Conservation (phyloP, 2,888 invertebrate species). For the Spisula solida region DNA sequence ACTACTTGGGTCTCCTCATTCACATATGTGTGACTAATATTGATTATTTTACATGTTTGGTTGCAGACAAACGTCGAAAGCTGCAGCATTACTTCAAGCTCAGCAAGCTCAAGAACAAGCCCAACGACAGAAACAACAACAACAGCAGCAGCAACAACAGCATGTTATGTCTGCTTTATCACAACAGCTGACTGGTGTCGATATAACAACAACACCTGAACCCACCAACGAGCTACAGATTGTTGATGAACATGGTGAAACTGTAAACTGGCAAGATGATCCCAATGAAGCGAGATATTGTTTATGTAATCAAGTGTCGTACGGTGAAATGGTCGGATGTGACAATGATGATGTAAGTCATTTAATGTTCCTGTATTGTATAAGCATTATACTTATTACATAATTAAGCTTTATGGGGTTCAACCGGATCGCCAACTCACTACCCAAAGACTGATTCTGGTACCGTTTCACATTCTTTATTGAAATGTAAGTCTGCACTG, state of each 20-base stretch:
- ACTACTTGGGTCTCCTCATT: no score
- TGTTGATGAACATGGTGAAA: conserved; percentile 81
- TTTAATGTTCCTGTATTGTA: background rate
- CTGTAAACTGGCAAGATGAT: conserved; percentile 95
- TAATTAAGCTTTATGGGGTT: no score
- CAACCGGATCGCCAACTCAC: no score
- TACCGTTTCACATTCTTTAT: no score
- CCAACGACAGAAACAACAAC: conserved; percentile 60
- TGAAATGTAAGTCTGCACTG: no score
- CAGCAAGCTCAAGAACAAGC: conserved; percentile 65
- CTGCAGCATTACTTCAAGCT: conserved; percentile 76
- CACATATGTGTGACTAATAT: no score
- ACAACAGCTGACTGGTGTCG: conserved; percentile 87
- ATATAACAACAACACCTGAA: conserved; percentile 87
- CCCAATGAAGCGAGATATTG: conserved; percentile 99
- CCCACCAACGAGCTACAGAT: conserved; percentile 81
- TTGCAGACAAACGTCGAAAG: conserved; percentile 82
- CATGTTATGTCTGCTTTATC: conserved; percentile 86
- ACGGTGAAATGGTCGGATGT: conserved; percentile 99
- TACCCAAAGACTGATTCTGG: no score
- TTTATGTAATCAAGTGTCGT: conserved; percentile 98
- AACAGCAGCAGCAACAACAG: conserved; percentile 49
- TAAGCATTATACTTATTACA: background rate
- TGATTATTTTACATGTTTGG: no score
- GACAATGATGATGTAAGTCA: conserved; percentile 96